A percentile compares a stretch with the other conserved stretches of the same genome.
Evolutionary conservation across 2,797 vertebrate species (phyloP).

Genomic region (Pachyuromys duprasi): DNA sequence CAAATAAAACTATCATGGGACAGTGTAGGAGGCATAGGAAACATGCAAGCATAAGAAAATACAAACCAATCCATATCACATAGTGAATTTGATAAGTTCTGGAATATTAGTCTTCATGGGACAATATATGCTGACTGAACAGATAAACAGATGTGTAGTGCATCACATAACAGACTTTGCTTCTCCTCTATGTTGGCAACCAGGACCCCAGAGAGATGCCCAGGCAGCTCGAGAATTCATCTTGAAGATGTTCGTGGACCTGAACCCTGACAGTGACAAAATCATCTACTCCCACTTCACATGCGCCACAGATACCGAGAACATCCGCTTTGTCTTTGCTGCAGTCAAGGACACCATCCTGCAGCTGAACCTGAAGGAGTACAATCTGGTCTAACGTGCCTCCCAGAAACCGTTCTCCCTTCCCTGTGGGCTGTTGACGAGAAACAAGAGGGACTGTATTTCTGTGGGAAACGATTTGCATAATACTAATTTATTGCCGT

Average conservation of each 20-base stretch:
- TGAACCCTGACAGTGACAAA: conserved; percentile 98
- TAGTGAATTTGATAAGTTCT: background rate
- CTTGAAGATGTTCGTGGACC: conserved; percentile 98
- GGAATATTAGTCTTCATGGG: background rate
- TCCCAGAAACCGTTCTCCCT: conserved; percentile 76
- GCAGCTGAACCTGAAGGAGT: conserved; percentile 98
- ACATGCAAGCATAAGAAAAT: background rate
- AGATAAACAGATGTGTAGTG: background rate
- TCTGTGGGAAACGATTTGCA: conserved; percentile 93
- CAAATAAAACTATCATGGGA: background rate
- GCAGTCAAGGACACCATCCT: conserved; percentile 99
- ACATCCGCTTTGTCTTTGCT: conserved; percentile 97
- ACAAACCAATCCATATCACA: background rate
- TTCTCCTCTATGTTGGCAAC: conserved; percentile 63
- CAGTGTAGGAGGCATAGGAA: background rate
- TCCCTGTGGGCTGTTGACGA: conserved; percentile 83
- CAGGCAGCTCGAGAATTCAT: conserved; percentile 97
- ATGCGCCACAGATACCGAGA: conserved; percentile 98
- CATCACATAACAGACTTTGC: background rate
- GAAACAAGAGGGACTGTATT: conserved; percentile 90
- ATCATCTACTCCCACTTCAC: conserved; percentile 99
- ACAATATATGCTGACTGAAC: background rate
- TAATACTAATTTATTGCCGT: conserved; percentile 97
- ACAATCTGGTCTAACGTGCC: conserved; percentile 95
- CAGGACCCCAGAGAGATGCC: conserved; percentile 95